Evolutionary conservation across 2,888 invertebrate species (phyloP), one percentile per base, ranked within the genome.

Genomic region (Tillus elongatus): DNA sequence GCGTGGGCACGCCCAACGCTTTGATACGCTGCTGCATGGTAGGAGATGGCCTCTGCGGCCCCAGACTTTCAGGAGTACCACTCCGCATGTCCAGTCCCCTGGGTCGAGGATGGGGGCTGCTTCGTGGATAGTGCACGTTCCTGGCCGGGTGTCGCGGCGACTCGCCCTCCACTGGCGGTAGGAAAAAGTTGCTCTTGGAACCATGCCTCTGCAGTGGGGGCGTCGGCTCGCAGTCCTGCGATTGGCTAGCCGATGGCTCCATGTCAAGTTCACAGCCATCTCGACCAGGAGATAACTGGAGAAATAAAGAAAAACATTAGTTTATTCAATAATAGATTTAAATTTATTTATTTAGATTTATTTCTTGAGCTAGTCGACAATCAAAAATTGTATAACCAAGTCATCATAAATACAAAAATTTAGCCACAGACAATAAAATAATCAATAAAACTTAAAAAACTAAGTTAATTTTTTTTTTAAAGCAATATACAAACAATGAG

Each of bases 21-120:
- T 89, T 88, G 58, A 90, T 86, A 57, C 90, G 74, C 67, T 89
- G 89, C 65, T 88, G 88, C 82, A 87, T 86, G 34, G 88, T 89
- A 38, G 87, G 87, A 56, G 87, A 86, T 15, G 77, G 75, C 39
- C 74, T 65, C 46, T 71, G 70, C 8, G 67, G 68, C 36, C 66
- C 66, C 40, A 62, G 60, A 44, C 56, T 51, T 39, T 58, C 58
- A 0, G 57, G 61, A 11, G 69, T 64, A 46, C 57, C 58, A 34
- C 57, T 69, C 36, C 76, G 77, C 33, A 77, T 73, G 52, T 79
- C 77, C 61, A 77, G 66, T 30, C 75, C 78, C 52, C 78, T 71
- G 45, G 64, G 82, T 60, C 86, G 77, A 15, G 85, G 79, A 61
- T 86, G 81, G 45, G 88, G 88, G 64, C 87, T 88, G 50, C 85